Evolutionary conservation across 2,113 vertebrate species (phyloP), one percentile per base, ranked within the genome.

Genomic region (Plecturocebus donacophilus): DNA sequence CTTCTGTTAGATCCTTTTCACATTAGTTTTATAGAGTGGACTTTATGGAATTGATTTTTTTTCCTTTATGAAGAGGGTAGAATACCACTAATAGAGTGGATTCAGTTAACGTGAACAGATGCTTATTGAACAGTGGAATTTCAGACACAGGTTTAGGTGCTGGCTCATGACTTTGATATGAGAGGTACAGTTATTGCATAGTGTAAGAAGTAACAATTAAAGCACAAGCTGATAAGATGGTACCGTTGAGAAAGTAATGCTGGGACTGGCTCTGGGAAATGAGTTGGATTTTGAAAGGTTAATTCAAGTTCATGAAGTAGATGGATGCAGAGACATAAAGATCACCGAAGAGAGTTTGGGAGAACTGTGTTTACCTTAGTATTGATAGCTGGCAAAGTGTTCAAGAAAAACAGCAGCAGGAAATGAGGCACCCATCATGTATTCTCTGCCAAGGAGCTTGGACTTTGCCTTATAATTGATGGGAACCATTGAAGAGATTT

Each of bases 71-170:
- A 77, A 90, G 1, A 64, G 23, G 85, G 66, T 42, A 92, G 40
- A 85, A 73, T 49, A 76, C 54, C 38, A 54, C 30, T 89, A 85
- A 66, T 16, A 64, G 32, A 91, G 93, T 81, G 17, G 75, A 66
- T 66, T 93, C 25, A 54, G 2, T 97, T 90, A 73, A 88, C 45
- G 96, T 80, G 52, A 68, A 85, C 54, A 86, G n/a, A 30, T 79
- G 38, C 19, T 95, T 87, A 13, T 0, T 61, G 38, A 91, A 83
- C 13, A 84, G 64, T 12, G 68, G 75, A 92, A 75, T 40, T 84
- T 91, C 25, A 86, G 70, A 85, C 3, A 30, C 14, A 84, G 70
- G 35, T 20, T 52, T 87, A 87, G 70, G 12, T 93, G 6, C 54
- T 89, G 3, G 21, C 30, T 90, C 17, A 42, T 80, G 56, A 94